Base-by-base conservation (phyloP, 2,113 vertebrate genomes). In the Toxotes jaculatrix region DNA sequence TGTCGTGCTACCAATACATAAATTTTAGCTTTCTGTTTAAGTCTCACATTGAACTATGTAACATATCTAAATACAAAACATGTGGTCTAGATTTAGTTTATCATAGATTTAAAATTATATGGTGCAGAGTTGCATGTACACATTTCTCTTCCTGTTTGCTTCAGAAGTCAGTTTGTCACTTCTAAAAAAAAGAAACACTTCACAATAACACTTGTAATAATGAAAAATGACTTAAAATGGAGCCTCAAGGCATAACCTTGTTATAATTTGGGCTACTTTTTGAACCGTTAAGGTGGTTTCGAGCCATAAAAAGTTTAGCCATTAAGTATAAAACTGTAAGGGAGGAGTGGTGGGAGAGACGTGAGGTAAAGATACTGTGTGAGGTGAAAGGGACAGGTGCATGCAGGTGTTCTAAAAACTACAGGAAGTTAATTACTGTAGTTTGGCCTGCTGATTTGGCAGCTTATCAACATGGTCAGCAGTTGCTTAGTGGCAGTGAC, bases 21-120 rank as follows among this genome's bases (percentile, higher is more conserved):
- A 1, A 65, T 45, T 34, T 27, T 40, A 38, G 42, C 42, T 47
- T 67, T 63, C 21, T 71, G 55, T 43, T 67, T 7, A 16, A 8
- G 13, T 32, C 45, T 47, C 5, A 5, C 19, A 31, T 34, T n/a
- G 12, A 51, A 74, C n/a, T 32, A 21, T 31, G 45, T 5, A 49
- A 51, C 38, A 5, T 12, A 19, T n/a, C 0, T 51, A 51, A 43
- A 71, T 45, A 74, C 38, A 80, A 7, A 6, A 11, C 1, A 67
- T 55, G 4, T 8, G 55, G 32, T 76, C 59, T 45, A 13, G 31
- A 71, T 59, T 68, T 67, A 36, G 53, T 43, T 62, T 70, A 5
- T 49, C 16, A 4, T 14, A 5, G 40, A 57, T 59, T 82, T 78
- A 75, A 55, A 81, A 74, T 74, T 66, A 69, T 63, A 45, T 9